A percentile compares a stretch with the other conserved stretches of the same genome.
phyloP scores from a whole-genome alignment of 2,888 invertebrate species.

The Caenorhabditis sp. region DNA sequence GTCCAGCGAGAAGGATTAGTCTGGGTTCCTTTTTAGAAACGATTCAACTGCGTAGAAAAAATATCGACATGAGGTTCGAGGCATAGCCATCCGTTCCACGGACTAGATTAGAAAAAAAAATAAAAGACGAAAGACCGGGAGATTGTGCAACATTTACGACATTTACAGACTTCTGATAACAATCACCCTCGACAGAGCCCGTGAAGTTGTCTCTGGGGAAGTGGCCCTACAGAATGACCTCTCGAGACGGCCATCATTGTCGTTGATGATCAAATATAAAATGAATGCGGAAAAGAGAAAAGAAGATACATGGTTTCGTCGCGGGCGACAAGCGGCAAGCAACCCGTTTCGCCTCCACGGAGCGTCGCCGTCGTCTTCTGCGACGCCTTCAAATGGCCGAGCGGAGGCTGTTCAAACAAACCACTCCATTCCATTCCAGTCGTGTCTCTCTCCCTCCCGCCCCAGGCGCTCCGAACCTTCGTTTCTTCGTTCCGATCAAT shows the following conservation, averaged over 20 bases:
- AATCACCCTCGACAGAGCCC: not conserved
- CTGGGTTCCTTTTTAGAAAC: too few species aligned
- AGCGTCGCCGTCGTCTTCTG: conserved; percentile 22
- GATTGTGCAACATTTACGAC: not conserved
- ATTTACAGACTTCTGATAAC: conserved; percentile 13
- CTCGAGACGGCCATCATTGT: conserved; percentile 37
- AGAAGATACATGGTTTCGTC: conserved; percentile 53
- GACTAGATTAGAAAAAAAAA: too few species aligned
- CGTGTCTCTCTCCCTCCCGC: conserved; percentile 19
- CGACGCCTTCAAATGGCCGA: conserved; percentile 23
- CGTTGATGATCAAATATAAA: conserved; percentile 56
- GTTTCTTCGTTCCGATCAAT: conserved; percentile 32
- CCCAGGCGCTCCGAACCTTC: conserved; percentile 41
- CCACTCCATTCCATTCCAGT: conserved; percentile 37
- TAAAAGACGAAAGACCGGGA: too few species aligned
- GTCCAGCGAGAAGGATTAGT: not conserved
- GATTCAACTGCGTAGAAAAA: too few species aligned
- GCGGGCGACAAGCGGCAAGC: conserved; percentile 27
- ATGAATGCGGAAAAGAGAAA: conserved; percentile 50
- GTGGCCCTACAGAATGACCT: conserved; percentile 36
- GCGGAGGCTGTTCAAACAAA: conserved; percentile 53
- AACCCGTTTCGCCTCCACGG: conserved; percentile 45
- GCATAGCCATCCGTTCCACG: too few species aligned
- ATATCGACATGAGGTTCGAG: too few species aligned
- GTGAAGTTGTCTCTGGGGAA: conserved; percentile 17